These are phyloP conservation scores for Serranochromis macrocephalus DNA, from an alignment of 2,113 vertebrate species.

Conservation along the genomic window DNA sequence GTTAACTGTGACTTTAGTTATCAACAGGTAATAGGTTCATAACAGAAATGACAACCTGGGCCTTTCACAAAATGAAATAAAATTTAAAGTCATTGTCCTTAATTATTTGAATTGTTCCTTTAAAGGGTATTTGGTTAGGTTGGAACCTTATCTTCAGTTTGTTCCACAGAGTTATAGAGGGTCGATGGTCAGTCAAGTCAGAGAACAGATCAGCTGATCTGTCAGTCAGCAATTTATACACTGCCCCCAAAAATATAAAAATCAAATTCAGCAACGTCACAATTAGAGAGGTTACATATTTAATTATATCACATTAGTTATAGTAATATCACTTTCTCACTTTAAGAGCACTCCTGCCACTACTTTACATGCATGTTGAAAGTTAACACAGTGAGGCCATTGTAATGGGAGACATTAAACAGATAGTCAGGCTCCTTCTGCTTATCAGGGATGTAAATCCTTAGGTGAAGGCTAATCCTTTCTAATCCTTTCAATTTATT, in stretches of 20 bases:
- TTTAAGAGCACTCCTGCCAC: too few relatives aligned
- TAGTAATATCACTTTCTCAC: too few relatives aligned
- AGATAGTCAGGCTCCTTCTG: too few relatives aligned
- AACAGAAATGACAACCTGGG: neutral
- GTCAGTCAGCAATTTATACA: neutral
- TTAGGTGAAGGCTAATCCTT: neutral
- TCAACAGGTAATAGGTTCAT: neutral
- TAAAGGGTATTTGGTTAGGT: neutral
- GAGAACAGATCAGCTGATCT: neutral
- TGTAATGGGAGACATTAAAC: too few relatives aligned
- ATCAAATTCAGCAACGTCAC: rapidly evolving
- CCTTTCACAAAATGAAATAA: neutral
- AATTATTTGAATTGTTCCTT: neutral
- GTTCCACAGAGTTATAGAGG: neutral
- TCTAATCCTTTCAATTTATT: neutral
- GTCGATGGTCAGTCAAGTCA: rapidly evolving
- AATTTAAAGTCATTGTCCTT: neutral
- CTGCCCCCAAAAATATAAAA: neutral
- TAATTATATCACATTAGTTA: too few relatives aligned
- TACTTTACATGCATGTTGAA: too few relatives aligned
- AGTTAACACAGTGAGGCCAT: too few relatives aligned
- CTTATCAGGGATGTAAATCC: too few relatives aligned
- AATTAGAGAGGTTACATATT: neutral
- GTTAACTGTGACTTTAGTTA: neutral
- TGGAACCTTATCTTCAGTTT: neutral